Evolutionary conservation across 1,140 invertebrate species (phyloP).

Genomic region (Zaprionus ornatus): DNA sequence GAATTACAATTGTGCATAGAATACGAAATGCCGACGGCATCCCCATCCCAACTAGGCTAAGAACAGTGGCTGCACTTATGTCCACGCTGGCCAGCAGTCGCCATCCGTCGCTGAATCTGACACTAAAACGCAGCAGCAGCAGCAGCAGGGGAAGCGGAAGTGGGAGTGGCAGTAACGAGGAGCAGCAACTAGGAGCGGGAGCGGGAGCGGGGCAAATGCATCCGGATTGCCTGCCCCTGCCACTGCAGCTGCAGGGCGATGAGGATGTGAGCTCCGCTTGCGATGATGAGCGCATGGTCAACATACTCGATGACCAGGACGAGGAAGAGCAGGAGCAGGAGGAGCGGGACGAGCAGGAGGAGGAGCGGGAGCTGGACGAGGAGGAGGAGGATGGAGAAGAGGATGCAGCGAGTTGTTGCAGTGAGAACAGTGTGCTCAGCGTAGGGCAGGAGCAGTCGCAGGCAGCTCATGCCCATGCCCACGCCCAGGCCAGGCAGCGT

Average conservation of each 20-base stretch:
- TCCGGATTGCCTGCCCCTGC: slow-evolving; percentile 71
- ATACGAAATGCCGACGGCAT: slow-evolving; percentile 43
- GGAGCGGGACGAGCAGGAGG: slow-evolving; percentile 27
- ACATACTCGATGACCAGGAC: slow-evolving; percentile 61
- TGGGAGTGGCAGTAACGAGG: slow-evolving; percentile 13
- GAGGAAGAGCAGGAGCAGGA: slow-evolving; percentile 19
- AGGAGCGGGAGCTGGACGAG: slow-evolving; percentile 18
- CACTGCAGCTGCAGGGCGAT: slow-evolving; percentile 32
- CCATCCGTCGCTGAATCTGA: slow-evolving; percentile 65
- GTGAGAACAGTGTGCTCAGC: slow-evolving; percentile 88
- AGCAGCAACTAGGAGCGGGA: slow-evolving; percentile 14
- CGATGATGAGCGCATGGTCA: slow-evolving; percentile 58
- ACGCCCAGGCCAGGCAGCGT: slow-evolving; percentile 40
- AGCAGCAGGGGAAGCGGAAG: slow-evolving; percentile 12
- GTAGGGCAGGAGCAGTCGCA: slow-evolving; percentile 87
- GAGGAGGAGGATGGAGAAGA: slow-evolving; percentile 52
- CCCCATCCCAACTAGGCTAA: neutral
- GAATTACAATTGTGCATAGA: slow-evolving; percentile 14
- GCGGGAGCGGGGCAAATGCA: slow-evolving; percentile 46
- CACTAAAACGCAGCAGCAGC: slow-evolving; percentile 38
- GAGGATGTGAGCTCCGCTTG: slow-evolving; percentile 39
- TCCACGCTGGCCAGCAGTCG: slow-evolving; percentile 76
- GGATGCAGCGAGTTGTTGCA: slow-evolving; percentile 84
- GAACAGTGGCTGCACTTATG: slow-evolving; percentile 55
- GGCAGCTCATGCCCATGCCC: slow-evolving; percentile 19